Evolutionary conservation across 2,888 invertebrate species (phyloP).

Genomic region (Octonoba sinensis): DNA sequence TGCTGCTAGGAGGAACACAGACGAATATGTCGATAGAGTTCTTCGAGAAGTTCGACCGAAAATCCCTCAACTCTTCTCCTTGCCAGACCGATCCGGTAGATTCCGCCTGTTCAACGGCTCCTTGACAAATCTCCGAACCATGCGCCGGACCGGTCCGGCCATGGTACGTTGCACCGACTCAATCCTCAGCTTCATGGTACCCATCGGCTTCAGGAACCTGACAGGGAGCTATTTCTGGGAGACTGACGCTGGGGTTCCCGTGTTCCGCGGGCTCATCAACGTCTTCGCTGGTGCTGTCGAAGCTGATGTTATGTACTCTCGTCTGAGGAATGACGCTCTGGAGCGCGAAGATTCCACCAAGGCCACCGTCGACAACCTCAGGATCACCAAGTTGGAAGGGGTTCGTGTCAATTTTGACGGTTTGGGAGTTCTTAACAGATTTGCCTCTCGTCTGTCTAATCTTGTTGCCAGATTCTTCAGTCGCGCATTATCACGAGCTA

Average conservation of each 20-base stretch:
- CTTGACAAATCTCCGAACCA: slow-evolving; percentile 15
- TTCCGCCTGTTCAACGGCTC: slow-evolving; percentile 52
- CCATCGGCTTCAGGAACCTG: slow-evolving; percentile 33
- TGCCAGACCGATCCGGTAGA: slow-evolving; percentile 44
- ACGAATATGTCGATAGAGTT: slow-evolving; percentile 48
- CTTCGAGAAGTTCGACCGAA: slow-evolving; percentile 42
- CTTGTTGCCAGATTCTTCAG: slow-evolving; percentile 36
- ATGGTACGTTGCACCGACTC: slow-evolving; percentile 43
- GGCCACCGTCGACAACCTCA: slow-evolving; percentile 34
- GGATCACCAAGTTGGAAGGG: slow-evolving; percentile 44
- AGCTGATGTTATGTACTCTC: slow-evolving; percentile 32
- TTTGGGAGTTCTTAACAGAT: slow-evolving; percentile 29
- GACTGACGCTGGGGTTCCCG: slow-evolving; percentile 30
- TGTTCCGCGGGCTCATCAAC: slow-evolving; percentile 35
- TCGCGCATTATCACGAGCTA: slow-evolving; percentile 22
- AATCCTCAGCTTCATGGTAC: slow-evolving; percentile 41
- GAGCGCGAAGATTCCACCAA: not conserved
- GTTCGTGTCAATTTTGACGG: slow-evolving; percentile 40
- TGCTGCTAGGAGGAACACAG: slow-evolving; percentile 33
- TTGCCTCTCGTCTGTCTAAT: slow-evolving; percentile 40
- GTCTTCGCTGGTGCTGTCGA: slow-evolving; percentile 20
- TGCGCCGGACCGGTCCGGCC: slow-evolving; percentile 28
- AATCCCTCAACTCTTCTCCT: slow-evolving; percentile 33
- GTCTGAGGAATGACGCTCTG: not conserved
- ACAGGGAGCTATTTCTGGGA: slow-evolving; percentile 49